phyloP scores from a whole-genome alignment of 64 coral and sea anemone species.

The Montipora cactus region DNA sequence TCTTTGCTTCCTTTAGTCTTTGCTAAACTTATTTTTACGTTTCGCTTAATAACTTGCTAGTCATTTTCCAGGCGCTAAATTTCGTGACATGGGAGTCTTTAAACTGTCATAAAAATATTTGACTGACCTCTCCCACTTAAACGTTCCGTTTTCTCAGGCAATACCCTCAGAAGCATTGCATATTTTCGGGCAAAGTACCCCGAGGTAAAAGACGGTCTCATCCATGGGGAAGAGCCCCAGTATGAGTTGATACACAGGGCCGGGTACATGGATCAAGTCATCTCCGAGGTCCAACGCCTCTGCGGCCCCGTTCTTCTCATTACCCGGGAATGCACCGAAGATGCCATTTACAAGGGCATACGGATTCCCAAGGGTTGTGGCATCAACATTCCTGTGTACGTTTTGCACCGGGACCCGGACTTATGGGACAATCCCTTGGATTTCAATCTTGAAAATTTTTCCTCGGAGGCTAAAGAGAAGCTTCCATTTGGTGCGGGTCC shows the following conservation, averaged over 20 bases:
- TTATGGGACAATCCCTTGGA: slow-evolving; percentile 73
- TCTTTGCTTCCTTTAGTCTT: too few species aligned
- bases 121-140: too few species aligned
- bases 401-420: slow-evolving; percentile 82
- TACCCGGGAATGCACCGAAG: slow-evolving; percentile 43
- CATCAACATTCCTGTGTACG: slow-evolving; percentile 72
- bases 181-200: slow-evolving; percentile 66
- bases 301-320: slow-evolving; percentile 46
- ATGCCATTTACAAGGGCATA: slow-evolving; percentile 45
- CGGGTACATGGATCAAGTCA: slow-evolving; percentile 74
- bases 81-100: too few species aligned
- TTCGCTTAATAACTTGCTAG: too few species aligned
- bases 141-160: too few species aligned
- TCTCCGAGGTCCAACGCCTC: slow-evolving; percentile 73
- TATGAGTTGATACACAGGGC: slow-evolving; percentile 70
- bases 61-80: too few species aligned
- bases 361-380: slow-evolving; percentile 72
- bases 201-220: slow-evolving; percentile 67
- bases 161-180: slow-evolving; percentile 7
- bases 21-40: too few species aligned
- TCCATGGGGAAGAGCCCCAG: slow-evolving; percentile 22
- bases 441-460: slow-evolving; percentile 67
- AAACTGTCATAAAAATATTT: too few species aligned
- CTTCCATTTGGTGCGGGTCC: too few species aligned
- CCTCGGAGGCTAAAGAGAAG: too few species aligned